Base-by-base conservation (phyloP, 2,888 invertebrate species). In the Rhamnusium bicolor region DNA sequence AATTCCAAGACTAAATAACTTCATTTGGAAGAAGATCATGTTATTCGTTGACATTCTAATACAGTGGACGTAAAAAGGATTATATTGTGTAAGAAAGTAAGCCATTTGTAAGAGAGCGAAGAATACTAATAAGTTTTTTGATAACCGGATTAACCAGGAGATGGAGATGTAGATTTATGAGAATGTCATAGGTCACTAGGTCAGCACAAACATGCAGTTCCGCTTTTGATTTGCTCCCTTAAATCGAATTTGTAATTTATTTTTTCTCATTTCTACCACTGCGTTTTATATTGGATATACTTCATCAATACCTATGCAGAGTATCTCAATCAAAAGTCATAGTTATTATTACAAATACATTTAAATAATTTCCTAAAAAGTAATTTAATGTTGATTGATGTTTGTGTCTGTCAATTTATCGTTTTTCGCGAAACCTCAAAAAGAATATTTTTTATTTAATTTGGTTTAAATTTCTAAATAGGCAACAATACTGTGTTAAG, bases 101-200 rank as follows among this genome's bases (percentile, higher is more conserved):
- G 56, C 18, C 16, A 19, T 58, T 58, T 14, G 29, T 32, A 3
- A 7, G 58, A 32, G 18, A 58, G 32, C 32, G 32, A 32, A 24
- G 32, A 58, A 58, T 58, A 58, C 29, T 58, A 58, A 58, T 58
- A 58, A 58, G 58, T 58, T 58, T 58, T 24, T 16, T 58, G 29
- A 58, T 58, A 12, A 29, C 12, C 18, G 32, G 58, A 32, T 58
- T 32, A 32, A 58, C 16, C 58, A 32, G 8, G 29, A 58, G 58
- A 58, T 32, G 32, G 58, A 32, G 32, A 58, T 58, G 32, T 14
- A 32, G 32, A 58, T 32, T 32, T 12, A 58, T 29, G 16, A 6
- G 58, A 58, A 58, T 58, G 58, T 58, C 58, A 58, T 7, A 58
- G 58, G 58, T 32, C 58, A 58, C 32, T 58, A 14, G 58, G 58